Evolutionary conservation across 1,140 invertebrate species (phyloP).

Genomic region (Asobara japonica): DNA sequence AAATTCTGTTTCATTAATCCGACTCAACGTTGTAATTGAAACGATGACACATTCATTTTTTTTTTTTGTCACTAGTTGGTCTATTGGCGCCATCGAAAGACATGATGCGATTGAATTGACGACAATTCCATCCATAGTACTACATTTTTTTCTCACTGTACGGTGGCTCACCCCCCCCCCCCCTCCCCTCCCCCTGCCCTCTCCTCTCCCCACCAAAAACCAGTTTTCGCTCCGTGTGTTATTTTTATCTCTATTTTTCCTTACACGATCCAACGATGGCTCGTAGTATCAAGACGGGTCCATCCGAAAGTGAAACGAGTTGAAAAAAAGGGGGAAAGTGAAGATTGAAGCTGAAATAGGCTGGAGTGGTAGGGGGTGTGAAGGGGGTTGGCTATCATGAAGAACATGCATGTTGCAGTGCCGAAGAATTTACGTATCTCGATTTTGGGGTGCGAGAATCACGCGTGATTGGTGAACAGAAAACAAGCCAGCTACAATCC

Average conservation of each 20-base stretch:
- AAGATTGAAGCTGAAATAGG: constrained; percentile 7
- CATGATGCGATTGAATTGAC: no score
- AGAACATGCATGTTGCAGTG: constrained; percentile 14
- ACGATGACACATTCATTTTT: no score
- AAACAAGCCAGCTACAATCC: no score
- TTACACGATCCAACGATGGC: constrained; percentile 34
- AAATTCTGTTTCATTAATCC: not conserved
- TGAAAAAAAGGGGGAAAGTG: constrained; percentile 2
- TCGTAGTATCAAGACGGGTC: constrained; percentile 31
- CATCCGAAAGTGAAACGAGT: constrained; percentile 24
- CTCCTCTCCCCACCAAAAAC: no score
- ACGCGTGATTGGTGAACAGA: constrained; percentile 6
- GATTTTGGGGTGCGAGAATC: constrained; percentile 17
- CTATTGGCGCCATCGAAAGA: no score
- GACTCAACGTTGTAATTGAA: no score
- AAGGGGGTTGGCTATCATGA: not conserved
- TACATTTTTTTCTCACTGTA: no score
- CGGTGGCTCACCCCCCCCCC: constrained; percentile 53
- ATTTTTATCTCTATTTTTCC: constrained; percentile 29
- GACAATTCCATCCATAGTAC: no score
- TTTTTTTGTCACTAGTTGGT: constrained; percentile 16
- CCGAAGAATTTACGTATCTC: no score
- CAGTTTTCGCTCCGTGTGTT: constrained; percentile 50
- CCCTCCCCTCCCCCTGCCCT: constrained; percentile 46
- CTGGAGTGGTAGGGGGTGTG: not conserved